Conservation (phyloP, 2,797 vertebrate genomes). For the Cheirogaleus major region DNA sequence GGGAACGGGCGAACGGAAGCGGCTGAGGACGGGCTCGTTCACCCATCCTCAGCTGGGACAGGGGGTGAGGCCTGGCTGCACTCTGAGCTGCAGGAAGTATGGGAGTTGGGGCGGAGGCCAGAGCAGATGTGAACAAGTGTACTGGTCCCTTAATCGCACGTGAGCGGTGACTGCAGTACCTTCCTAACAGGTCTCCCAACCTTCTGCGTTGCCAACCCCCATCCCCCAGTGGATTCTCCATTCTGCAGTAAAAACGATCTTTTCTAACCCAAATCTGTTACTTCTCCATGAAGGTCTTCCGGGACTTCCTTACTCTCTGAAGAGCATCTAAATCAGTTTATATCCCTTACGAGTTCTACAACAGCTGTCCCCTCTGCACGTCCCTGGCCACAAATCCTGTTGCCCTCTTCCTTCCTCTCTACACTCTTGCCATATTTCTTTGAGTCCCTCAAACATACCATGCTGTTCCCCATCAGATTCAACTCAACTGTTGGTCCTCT, state of each 20-base stretch:
- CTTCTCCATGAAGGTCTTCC: background rate
- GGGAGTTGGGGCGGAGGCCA: accelerated
- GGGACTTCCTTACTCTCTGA: background rate
- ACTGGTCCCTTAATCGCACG: background rate
- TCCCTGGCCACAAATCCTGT: background rate
- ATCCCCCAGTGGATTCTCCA: accelerated
- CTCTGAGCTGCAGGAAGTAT: background rate
- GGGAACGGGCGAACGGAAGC: background rate
- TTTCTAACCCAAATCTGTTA: background rate
- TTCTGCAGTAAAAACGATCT: background rate
- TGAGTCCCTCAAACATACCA: background rate
- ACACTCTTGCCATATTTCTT: background rate
- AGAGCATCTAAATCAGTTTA: background rate
- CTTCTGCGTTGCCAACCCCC: background rate
- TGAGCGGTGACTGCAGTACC: too few species aligned
- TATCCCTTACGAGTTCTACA: background rate
- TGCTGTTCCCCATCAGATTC: background rate
- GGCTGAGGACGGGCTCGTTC: background rate
- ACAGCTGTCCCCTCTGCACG: accelerated
- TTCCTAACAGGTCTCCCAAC: background rate
- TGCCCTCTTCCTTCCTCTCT: background rate
- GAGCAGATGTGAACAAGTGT: background rate
- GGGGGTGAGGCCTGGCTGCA: accelerated
- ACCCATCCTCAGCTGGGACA: too few species aligned
- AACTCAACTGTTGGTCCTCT: background rate